Conservation (phyloP, 2,888 invertebrate species). For the Diadegma fenestrale region DNA sequence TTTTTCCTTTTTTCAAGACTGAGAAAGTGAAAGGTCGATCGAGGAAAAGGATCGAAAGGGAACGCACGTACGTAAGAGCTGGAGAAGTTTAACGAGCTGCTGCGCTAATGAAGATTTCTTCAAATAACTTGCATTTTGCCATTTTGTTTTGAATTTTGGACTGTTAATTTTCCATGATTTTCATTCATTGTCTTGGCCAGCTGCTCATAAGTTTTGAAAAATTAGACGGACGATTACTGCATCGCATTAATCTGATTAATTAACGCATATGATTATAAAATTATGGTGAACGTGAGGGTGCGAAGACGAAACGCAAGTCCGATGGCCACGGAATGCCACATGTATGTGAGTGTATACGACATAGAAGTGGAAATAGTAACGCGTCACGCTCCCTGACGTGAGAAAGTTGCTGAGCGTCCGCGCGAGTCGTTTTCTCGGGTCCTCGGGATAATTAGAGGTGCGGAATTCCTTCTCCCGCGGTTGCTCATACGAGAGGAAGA, state of each 20-base stretch:
- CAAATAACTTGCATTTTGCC: background rate
- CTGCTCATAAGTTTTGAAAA: background rate
- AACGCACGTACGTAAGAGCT: conserved; percentile 9
- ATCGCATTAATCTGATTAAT: background rate
- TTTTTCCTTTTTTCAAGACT: conserved; percentile 45
- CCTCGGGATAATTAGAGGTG: conserved; percentile 71
- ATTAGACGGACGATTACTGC: background rate
- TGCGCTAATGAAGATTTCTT: conserved; percentile 10
- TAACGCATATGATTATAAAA: background rate
- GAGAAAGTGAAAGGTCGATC: conserved; percentile 37
- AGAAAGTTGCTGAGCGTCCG: conserved; percentile 74
- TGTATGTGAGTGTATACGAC: background rate
- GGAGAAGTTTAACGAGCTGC: background rate
- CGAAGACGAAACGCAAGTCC: conserved; percentile 42
- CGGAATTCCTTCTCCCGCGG: conserved; percentile 68
- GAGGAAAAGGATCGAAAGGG: background rate
- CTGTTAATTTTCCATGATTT: too few species aligned
- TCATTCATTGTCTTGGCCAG: too few species aligned
- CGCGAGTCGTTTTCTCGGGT: conserved; percentile 66
- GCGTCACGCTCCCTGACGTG: conserved; percentile 74
- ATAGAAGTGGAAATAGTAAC: conserved; percentile 63
- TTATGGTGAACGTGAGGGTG: conserved; percentile 11
- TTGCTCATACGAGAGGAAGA: conserved; percentile 43
- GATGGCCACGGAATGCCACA: conserved; percentile 12
- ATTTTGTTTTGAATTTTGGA: background rate